phyloP scores from a whole-genome alignment of 2,888 invertebrate species.

The Cremastinae sp. region DNA sequence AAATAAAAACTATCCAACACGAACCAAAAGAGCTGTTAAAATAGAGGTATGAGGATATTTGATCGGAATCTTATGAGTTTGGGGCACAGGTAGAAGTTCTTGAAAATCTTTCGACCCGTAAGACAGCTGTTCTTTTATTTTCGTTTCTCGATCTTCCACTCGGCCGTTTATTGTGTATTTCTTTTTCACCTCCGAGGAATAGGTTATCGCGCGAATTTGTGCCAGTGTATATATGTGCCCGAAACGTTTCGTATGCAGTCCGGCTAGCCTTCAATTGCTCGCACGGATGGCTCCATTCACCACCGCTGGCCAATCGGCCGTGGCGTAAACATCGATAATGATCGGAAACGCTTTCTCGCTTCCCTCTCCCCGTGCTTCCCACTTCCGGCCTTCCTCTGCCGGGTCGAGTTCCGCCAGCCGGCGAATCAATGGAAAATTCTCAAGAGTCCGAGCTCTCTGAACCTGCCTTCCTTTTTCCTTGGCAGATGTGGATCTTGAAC shows the following conservation, averaged over 20 bases:
- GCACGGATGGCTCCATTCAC: conserved; percentile 57
- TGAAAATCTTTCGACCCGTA: too few relatives aligned
- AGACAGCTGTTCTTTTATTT: not conserved
- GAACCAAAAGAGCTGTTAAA: too few relatives aligned
- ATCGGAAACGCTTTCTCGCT: conserved; percentile 53
- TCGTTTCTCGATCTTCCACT: not conserved
- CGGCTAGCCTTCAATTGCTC: conserved; percentile 52
- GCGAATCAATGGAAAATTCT: conserved; percentile 44
- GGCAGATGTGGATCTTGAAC: too few relatives aligned
- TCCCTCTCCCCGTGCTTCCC: conserved; percentile 27
- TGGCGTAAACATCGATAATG: conserved; percentile 64
- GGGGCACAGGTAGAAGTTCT: too few relatives aligned
- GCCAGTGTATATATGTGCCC: conserved; percentile 3
- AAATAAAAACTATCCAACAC: too few relatives aligned
- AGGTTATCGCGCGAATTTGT: not conserved
- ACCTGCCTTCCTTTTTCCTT: not conserved
- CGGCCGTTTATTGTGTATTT: conserved; percentile 2
- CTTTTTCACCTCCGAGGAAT: not conserved
- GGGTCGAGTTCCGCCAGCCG: not conserved
- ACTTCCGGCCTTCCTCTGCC: conserved; percentile 16
- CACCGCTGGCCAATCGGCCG: conserved; percentile 58
- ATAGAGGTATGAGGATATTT: too few relatives aligned
- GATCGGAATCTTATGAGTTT: too few relatives aligned
- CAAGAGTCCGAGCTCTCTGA: conserved; percentile 32
- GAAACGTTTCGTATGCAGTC: conserved; percentile 37